Conservation (phyloP, 2,888 invertebrate species). For the Eupsilia transversa region DNA sequence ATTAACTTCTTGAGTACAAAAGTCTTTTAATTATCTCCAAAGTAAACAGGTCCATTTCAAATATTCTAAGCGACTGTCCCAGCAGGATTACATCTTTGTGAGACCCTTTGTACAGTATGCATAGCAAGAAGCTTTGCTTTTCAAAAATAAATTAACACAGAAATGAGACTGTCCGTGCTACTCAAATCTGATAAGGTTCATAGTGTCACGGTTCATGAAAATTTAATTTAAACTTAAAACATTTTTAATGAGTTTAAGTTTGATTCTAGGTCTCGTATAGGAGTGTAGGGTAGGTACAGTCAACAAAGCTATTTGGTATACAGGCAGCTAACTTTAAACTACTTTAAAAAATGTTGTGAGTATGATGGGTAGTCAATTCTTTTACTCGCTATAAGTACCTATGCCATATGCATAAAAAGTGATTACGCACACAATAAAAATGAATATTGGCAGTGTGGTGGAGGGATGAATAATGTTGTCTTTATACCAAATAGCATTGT, state of each 20-base stretch:
- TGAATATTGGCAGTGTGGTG: no score
- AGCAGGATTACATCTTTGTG: constrained; percentile 34
- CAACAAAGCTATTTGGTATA: no score
- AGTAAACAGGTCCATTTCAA: constrained; percentile 44
- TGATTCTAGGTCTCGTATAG: background rate
- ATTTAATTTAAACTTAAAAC: background rate
- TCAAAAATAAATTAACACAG: constrained; percentile 31
- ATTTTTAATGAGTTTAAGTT: background rate
- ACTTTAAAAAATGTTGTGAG: no score
- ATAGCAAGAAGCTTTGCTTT: constrained; percentile 28
- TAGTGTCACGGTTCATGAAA: background rate
- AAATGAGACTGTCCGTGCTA: constrained; percentile 4
- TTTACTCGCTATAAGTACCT: no score
- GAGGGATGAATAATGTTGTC: no score
- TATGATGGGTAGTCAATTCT: no score
- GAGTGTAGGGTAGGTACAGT: no score
- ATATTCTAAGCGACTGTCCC: constrained; percentile 22
- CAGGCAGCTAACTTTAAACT: no score
- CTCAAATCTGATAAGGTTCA: constrained; percentile 9
- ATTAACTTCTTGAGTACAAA: constrained; percentile 37
- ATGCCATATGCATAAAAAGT: no score
- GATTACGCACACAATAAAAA: no score
- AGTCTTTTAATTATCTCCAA: constrained; percentile 48
- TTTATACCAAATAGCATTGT: no score
- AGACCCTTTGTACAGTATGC: constrained; percentile 25